Conservation (phyloP, 2,888 invertebrate species). For the Mongoloraphidia duomilia region DNA sequence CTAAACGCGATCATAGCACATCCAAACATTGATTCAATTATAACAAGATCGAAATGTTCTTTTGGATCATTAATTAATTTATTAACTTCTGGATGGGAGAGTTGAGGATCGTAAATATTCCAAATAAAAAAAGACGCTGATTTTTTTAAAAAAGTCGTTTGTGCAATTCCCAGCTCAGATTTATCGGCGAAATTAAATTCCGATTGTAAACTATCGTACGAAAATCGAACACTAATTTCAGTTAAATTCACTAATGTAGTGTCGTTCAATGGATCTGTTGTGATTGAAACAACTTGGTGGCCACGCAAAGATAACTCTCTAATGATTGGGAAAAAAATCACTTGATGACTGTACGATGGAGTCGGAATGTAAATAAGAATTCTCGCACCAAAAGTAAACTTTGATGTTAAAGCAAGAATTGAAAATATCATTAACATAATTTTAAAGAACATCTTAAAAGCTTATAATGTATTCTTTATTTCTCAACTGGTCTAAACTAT, state of each 20-base stretch:
- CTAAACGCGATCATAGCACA: slow-evolving; percentile 11
- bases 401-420: no score
- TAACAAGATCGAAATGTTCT: slow-evolving; percentile 19
- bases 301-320: slow-evolving; percentile 18
- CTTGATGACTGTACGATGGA: slow-evolving; percentile 19
- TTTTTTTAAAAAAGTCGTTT: no score
- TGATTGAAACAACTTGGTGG: slow-evolving; percentile 20
- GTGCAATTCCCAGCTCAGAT: no score
- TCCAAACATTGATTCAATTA: slow-evolving; percentile 16
- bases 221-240: background rate
- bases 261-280: slow-evolving; percentile 18
- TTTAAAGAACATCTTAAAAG: no score
- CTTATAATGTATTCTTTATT: no score
- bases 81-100: slow-evolving; percentile 16
- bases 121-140: no score
- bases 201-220: no score
- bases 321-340: slow-evolving; percentile 9
- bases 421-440: no score
- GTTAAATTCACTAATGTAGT: slow-evolving; percentile 1
- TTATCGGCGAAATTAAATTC: no score
- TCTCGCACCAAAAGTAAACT: background rate
- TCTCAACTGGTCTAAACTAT: no score
- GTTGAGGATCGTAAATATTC: no score
- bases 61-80: slow-evolving; percentile 16
- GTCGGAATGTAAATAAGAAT: slow-evolving; percentile 16